Percentiles rank a stretch among this genome's conserved stretches.
Conservation (phyloP, 2,888 invertebrate genomes). For the Acleris holmiana region DNA sequence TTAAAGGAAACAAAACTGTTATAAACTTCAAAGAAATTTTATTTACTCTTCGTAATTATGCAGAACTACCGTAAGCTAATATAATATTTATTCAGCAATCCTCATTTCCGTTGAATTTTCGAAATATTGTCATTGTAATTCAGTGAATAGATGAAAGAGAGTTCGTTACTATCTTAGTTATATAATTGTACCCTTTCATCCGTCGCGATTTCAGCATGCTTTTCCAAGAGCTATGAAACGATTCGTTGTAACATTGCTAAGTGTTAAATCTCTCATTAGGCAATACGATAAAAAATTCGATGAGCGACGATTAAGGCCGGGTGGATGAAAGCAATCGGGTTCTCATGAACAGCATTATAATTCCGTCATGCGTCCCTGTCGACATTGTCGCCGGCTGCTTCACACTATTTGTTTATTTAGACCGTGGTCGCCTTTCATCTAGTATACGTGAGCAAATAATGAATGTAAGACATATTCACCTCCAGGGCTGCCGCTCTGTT, state of each 20-base stretch:
- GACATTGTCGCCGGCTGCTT: slow-evolving; percentile 65
- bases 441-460: slow-evolving; percentile 81
- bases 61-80: not conserved
- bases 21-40: slow-evolving; percentile 27
- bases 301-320: slow-evolving; percentile 23
- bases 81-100: slow-evolving; percentile 26
- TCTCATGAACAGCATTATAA: slow-evolving; percentile 71
- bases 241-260: slow-evolving; percentile 22
- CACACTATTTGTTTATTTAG: slow-evolving; percentile 80
- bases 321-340: slow-evolving; percentile 58
- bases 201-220: not conserved
- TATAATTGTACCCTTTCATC: slow-evolving; percentile 26
- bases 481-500: slow-evolving; percentile 18
- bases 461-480: slow-evolving; percentile 76
- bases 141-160: slow-evolving; percentile 23
- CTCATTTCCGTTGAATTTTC: slow-evolving; percentile 23
- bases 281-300: slow-evolving; percentile 25
- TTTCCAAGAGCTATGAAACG: slow-evolving; percentile 22
- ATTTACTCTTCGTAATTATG: slow-evolving; percentile 20
- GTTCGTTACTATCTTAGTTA: not conserved
- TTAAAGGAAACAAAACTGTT: slow-evolving; percentile 15
- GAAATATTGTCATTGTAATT: slow-evolving; percentile 16
- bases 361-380: slow-evolving; percentile 67
- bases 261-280: slow-evolving; percentile 30
- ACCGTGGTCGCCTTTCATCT: slow-evolving; percentile 80